Evolutionary conservation across 1,140 invertebrate genomes (phyloP).

Genomic region (Periplaneta americana): DNA sequence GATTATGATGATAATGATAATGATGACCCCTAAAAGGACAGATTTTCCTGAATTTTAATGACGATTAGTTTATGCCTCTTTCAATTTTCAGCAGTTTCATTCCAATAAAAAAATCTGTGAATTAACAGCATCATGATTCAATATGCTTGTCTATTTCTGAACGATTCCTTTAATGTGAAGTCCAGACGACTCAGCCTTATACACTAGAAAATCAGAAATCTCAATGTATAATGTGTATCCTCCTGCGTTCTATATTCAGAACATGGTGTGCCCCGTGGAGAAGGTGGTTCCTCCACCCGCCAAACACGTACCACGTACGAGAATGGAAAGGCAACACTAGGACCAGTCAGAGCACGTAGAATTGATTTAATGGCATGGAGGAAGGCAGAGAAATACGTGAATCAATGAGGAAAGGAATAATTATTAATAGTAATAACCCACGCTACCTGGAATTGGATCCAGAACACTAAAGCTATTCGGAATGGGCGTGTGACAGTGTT

Average conservation of each 20-base stretch:
- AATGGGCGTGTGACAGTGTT: too few relatives aligned
- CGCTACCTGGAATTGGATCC: neutral
- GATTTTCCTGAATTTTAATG: too few relatives aligned
- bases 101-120: neutral
- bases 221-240: too few relatives aligned
- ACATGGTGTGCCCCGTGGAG: neutral
- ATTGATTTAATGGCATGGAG: neutral
- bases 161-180: neutral
- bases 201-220: neutral
- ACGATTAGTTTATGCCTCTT: too few relatives aligned
- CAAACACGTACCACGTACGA: neutral
- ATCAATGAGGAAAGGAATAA: neutral
- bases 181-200: neutral
- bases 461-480: too few relatives aligned
- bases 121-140: neutral
- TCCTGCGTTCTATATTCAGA: neutral
- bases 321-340: neutral
- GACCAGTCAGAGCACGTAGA: neutral
- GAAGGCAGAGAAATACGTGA: neutral
- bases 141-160: neutral
- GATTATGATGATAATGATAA: too few relatives aligned
- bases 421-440: neutral
- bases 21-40: too few relatives aligned
- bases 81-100: too few relatives aligned
- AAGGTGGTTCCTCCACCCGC: neutral